Percentiles rank a stretch among this genome's conserved stretches.
Evolutionary conservation across 2,113 vertebrate species (phyloP).

Genomic region (Takifugu flavidus): DNA sequence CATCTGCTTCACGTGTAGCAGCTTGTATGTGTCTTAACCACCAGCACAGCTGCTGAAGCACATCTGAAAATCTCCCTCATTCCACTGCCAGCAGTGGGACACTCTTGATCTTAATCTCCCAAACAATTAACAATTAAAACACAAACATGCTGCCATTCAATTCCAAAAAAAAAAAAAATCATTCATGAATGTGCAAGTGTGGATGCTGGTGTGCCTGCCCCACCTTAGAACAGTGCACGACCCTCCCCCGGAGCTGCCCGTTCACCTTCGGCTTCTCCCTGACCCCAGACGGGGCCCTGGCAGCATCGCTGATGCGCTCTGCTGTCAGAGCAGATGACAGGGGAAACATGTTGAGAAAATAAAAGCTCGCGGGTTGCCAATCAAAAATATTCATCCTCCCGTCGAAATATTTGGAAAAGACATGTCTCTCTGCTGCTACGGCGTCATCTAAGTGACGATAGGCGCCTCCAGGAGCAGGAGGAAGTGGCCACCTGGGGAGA

Average conservation of each 20-base stretch:
- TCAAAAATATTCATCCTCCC: constrained; percentile 43
- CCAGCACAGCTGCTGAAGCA: constrained; percentile 32
- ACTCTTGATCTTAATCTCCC: neutral
- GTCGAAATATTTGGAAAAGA: constrained; percentile 55
- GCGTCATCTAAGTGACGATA: constrained; percentile 50
- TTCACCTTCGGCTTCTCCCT: constrained; percentile 69
- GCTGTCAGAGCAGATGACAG: constrained; percentile 67
- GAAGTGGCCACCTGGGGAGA: constrained; percentile 26
- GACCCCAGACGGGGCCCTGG: constrained; percentile 52
- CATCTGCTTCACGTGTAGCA: constrained; percentile 42
- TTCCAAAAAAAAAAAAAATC: neutral
- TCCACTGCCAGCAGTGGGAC: neutral
- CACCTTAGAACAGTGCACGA: constrained; percentile 3
- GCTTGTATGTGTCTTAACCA: constrained; percentile 28
- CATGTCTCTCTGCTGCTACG: constrained; percentile 49
- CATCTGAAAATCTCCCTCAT: neutral
- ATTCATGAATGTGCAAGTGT: neutral
- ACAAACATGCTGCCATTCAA: constrained; percentile 12
- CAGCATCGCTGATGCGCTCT: constrained; percentile 14
- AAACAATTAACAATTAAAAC: constrained; percentile 14
- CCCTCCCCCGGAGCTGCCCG: constrained; percentile 42
- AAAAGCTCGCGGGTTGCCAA: constrained; percentile 63
- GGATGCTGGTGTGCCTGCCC: constrained; percentile 4
- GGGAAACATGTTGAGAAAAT: constrained; percentile 63
- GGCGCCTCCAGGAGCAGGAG: constrained; percentile 19